Percentiles rank a stretch among this genome's conserved stretches.
These are phyloP conservation scores for Channallabes apus DNA, from an alignment of 2,797 vertebrate species.

Conservation along the genomic window DNA sequence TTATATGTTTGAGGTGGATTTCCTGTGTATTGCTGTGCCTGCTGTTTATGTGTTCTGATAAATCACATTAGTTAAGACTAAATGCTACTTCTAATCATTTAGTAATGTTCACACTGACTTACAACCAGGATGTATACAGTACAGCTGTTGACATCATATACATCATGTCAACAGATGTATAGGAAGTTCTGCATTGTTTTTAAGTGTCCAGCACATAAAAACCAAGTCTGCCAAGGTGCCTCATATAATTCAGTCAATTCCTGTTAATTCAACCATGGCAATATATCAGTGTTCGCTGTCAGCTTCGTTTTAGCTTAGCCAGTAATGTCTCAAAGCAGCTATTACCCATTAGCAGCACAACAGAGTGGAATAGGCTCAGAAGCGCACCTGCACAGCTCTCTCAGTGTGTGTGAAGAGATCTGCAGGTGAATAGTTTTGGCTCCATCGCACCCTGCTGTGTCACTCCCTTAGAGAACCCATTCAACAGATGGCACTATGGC, in stretches of 20 bases:
- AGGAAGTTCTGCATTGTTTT: not conserved
- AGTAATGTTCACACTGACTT: not conserved
- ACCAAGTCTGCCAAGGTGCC: not conserved
- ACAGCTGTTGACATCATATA: no score
- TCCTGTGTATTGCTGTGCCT: not conserved
- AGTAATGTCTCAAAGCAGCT: slow-evolving; percentile 1
- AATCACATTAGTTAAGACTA: not conserved
- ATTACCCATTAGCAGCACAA: slow-evolving; percentile 25
- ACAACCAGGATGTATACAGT: not conserved
- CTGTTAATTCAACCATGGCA: not conserved
- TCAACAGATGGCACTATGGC: slow-evolving; percentile 55
- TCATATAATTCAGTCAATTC: not conserved
- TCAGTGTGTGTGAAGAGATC: slow-evolving; percentile 36
- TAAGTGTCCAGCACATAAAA: not conserved
- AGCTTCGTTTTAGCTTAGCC: slow-evolving; percentile 5
- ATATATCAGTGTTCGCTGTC: not conserved
- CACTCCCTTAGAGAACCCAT: slow-evolving; percentile 38
- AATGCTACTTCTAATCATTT: not conserved
- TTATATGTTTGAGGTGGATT: not conserved
- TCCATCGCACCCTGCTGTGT: slow-evolving; percentile 39
- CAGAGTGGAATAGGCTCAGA: slow-evolving; percentile 29
- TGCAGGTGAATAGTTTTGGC: slow-evolving; percentile 36
- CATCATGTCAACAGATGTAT: not conserved
- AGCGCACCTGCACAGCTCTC: slow-evolving; percentile 27
- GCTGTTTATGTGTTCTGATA: not conserved